Evolutionary conservation across 2,797 vertebrate genomes (phyloP).

Genomic region (Miichthys miiuy): DNA sequence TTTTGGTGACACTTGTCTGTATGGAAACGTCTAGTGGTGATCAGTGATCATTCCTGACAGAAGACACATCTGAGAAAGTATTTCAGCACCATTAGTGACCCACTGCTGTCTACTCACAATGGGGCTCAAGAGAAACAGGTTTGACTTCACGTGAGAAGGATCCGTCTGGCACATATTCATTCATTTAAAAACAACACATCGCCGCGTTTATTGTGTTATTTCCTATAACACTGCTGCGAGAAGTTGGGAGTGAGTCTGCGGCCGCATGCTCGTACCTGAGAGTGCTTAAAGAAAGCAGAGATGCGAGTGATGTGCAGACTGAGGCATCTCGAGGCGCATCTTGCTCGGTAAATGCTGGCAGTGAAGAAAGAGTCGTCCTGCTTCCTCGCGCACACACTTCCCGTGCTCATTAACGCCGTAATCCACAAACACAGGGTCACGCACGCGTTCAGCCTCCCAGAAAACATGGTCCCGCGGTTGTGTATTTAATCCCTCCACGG

Average conservation of each 20-base stretch:
- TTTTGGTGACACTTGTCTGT: background rate
- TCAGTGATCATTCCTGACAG: background rate
- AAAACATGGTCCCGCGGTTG: constrained; percentile 84
- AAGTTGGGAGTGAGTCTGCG: constrained; percentile 29
- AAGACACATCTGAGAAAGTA: constrained; percentile 44
- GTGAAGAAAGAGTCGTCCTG: constrained; percentile 90
- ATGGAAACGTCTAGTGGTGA: background rate
- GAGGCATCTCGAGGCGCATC: constrained; percentile 95
- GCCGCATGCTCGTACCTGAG: constrained; percentile 87
- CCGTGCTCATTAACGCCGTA: constrained; percentile 82
- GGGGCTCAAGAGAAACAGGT: constrained; percentile 50
- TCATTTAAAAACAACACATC: constrained; percentile 11
- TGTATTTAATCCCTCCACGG: constrained; percentile 77
- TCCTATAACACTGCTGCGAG: background rate
- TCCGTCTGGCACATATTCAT: constrained; percentile 2
- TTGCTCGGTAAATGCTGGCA: constrained; percentile 88
- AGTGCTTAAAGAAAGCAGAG: constrained; percentile 93
- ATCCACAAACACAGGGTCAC: constrained; percentile 89
- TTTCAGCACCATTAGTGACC: constrained; percentile 47
- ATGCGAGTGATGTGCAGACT: constrained; percentile 98
- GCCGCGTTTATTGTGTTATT: background rate
- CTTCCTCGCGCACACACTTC: constrained; percentile 82
- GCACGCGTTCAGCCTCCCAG: constrained; percentile 78
- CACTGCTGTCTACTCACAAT: constrained; percentile 43
- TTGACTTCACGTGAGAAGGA: constrained; percentile 17